A percentile compares a stretch with the other conserved stretches of the same genome.
Evolutionary conservation across 2,797 vertebrate species (phyloP).

Genomic region (Falco columbarius): DNA sequence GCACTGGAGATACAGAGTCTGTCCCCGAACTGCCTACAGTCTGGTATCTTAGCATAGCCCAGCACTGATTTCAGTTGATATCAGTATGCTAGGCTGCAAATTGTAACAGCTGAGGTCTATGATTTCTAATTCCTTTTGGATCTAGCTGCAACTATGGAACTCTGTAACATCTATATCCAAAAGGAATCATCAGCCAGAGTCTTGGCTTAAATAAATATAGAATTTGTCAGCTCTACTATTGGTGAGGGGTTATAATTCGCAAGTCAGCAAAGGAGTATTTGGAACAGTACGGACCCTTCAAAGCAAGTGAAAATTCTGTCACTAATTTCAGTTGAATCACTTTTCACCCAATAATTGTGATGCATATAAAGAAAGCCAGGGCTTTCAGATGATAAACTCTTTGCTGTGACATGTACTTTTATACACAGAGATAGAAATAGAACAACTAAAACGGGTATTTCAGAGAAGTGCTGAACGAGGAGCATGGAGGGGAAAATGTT

Average conservation of each 20-base stretch:
- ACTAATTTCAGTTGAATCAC: background rate
- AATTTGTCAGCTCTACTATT: background rate
- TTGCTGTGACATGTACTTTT: background rate
- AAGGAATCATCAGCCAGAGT: background rate
- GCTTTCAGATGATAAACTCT: background rate
- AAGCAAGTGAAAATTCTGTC: background rate
- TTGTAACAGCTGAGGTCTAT: background rate
- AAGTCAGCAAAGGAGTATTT: background rate
- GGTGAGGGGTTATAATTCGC: background rate
- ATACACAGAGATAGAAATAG: background rate
- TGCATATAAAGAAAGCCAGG: background rate
- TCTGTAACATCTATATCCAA: background rate
- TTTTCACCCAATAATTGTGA: background rate
- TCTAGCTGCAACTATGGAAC: background rate
- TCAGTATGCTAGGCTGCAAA: background rate
- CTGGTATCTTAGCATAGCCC: background rate
- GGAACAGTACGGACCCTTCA: background rate
- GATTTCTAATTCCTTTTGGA: background rate
- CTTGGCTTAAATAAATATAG: background rate
- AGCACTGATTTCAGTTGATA: background rate
- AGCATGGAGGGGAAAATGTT: background rate
- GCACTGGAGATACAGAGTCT: background rate
- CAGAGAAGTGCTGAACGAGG: background rate
- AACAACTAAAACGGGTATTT: background rate
- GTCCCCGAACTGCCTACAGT: background rate